These are phyloP conservation scores for Ancistrus triradiatus DNA, from an alignment of 2,113 vertebrate genomes.

Conservation along the genomic window DNA sequence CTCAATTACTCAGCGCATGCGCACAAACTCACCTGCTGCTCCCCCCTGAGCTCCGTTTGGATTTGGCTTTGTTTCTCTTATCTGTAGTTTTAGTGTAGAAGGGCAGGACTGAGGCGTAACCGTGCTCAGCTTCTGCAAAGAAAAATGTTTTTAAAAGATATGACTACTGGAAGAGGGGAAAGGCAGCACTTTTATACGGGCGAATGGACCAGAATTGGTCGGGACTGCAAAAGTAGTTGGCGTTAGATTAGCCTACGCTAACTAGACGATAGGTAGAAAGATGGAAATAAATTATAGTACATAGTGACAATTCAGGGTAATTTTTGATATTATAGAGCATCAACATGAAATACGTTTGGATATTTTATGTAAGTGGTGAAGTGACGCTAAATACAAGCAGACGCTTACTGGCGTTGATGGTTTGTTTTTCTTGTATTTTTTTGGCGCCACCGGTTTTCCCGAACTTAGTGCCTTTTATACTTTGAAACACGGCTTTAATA, in stretches of 20 bases:
- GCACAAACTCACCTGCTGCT: constrained; percentile 68
- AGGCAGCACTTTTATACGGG: too few species aligned
- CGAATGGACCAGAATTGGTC: too few species aligned
- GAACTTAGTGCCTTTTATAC: too few species aligned
- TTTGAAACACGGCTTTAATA: too few species aligned
- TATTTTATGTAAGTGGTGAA: too few species aligned
- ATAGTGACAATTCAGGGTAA: too few species aligned
- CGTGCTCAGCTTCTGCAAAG: constrained; percentile 83
- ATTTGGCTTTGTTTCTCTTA: constrained; percentile 69
- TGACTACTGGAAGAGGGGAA: too few species aligned
- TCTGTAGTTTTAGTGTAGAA: constrained; percentile 59
- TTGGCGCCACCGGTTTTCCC: constrained; percentile 69
- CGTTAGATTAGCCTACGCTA: too few species aligned
- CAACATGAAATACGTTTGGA: too few species aligned
- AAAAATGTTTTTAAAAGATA: background rate
- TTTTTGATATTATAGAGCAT: too few species aligned
- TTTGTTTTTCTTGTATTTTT: constrained; percentile 49
- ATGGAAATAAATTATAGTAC: background rate
- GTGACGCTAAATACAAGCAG: background rate
- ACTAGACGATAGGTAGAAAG: constrained; percentile 36
- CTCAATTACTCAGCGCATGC: background rate
- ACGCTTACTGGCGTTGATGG: constrained; percentile 13
- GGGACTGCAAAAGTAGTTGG: too few species aligned
- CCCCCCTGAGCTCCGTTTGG: constrained; percentile 61
- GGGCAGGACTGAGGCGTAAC: constrained; percentile 81